phyloP scores from a whole-genome alignment of 23 tunicate genomes.

The Trididemnum nubilum region DNA sequence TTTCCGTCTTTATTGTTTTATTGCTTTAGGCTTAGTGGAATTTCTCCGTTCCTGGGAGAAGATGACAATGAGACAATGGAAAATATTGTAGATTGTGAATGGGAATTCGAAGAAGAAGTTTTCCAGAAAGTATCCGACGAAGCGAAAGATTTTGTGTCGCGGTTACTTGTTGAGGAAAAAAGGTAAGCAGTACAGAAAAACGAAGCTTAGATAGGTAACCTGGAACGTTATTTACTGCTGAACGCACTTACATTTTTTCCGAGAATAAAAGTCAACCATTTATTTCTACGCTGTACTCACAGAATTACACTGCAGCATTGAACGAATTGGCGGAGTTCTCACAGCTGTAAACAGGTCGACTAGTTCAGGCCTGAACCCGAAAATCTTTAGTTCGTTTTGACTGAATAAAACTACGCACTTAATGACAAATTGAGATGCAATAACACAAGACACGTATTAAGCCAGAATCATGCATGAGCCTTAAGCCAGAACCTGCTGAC shows the following conservation, averaged over 20 bases:
- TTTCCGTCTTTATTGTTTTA: too few species aligned
- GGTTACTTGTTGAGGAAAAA: conserved; percentile 79
- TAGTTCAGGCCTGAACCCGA: too few species aligned
- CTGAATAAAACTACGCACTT: too few species aligned
- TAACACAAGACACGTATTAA: too few species aligned
- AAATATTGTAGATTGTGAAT: conserved; percentile 67
- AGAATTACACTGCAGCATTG: neutral
- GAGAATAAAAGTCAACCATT: neutral
- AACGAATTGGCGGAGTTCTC: too few species aligned
- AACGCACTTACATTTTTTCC: neutral
- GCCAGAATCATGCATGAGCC: too few species aligned
- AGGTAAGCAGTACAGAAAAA: too few species aligned
- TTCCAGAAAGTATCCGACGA: conserved; percentile 69
- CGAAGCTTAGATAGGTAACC: neutral
- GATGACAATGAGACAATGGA: conserved; percentile 82
- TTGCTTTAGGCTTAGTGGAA: conserved; percentile 78
- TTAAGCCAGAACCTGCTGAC: too few species aligned
- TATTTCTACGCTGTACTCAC: neutral
- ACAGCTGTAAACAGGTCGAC: too few species aligned
- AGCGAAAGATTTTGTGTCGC: conserved; percentile 81
- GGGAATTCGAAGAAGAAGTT: conserved; percentile 74
- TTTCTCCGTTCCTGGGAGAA: conserved; percentile 89
- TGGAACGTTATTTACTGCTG: neutral
- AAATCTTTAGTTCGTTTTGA: too few species aligned
- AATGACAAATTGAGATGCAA: too few species aligned